Evolutionary conservation across 2,113 vertebrate genomes (phyloP).

Genomic region (Tetrax tetrax): DNA sequence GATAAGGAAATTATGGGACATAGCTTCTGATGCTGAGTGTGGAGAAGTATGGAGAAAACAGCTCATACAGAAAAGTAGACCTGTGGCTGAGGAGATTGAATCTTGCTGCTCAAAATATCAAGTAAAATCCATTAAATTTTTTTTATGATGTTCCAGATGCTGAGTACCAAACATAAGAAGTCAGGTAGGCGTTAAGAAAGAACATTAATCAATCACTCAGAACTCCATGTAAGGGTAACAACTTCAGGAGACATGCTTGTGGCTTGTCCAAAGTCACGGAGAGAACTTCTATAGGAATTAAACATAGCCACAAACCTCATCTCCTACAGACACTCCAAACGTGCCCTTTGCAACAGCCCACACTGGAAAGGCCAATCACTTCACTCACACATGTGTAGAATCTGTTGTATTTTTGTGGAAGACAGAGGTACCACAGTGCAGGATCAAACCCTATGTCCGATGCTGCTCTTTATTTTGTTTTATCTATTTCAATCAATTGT

Average conservation of each 20-base stretch:
- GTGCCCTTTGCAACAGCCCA: background rate
- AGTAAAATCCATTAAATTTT: background rate
- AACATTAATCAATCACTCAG: background rate
- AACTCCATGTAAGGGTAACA: background rate
- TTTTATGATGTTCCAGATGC: background rate
- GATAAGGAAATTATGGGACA: background rate
- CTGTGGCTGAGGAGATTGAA: background rate
- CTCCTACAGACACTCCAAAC: background rate
- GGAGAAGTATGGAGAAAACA: background rate
- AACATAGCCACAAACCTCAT: background rate
- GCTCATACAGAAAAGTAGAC: background rate
- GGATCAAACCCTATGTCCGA: fast-evolving
- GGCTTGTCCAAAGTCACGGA: background rate
- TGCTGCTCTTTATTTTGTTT: background rate
- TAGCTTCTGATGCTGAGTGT: background rate
- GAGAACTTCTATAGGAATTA: background rate
- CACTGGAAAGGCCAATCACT: background rate
- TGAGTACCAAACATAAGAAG: background rate
- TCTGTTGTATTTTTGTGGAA: background rate
- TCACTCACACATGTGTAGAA: background rate
- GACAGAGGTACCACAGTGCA: background rate
- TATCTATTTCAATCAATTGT: background rate
- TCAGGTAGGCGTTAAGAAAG: background rate
- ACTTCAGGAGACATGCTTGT: background rate
- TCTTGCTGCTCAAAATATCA: background rate